A percentile compares a stretch with the other conserved stretches of the same genome.
These are phyloP conservation scores for Zootoca vivipara DNA, from an alignment of 2,113 vertebrate species.

Conservation along the genomic window DNA sequence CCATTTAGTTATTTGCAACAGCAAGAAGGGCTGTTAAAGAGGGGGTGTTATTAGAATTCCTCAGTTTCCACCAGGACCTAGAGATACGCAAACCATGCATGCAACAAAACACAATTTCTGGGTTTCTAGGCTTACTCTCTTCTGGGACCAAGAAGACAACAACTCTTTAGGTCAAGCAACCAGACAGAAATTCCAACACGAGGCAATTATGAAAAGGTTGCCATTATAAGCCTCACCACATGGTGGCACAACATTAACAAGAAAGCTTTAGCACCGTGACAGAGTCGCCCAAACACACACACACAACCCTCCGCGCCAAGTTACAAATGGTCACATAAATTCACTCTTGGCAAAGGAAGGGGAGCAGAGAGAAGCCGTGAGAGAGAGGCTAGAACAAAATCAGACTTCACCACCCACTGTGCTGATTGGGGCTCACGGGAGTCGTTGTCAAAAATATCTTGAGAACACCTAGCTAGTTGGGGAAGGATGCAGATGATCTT, in stretches of 20 bases:
- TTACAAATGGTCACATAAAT: neutral
- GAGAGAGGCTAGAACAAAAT: neutral
- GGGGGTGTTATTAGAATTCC: slow-evolving; percentile 22
- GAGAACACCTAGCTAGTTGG: no score
- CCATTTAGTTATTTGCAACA: slow-evolving; percentile 27
- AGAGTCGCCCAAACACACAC: neutral
- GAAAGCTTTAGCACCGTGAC: neutral
- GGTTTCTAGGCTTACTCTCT: neutral
- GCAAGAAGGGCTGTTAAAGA: neutral
- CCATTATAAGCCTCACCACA: neutral
- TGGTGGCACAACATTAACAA: neutral
- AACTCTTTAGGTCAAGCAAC: neutral
- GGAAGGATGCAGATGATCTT: slow-evolving; percentile 27
- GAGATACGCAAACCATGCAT: neutral
- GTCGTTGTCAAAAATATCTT: no score
- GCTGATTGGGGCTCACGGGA: no score
- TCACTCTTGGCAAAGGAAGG: neutral
- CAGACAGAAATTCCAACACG: slow-evolving; percentile 24
- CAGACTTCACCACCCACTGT: no score
- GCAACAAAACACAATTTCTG: neutral
- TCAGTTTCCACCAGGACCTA: neutral
- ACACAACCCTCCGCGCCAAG: no score
- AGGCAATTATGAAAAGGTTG: neutral
- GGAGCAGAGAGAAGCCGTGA: neutral
- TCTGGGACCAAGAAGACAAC: neutral